phyloP scores from a whole-genome alignment of 2,888 invertebrate species.

The Hypomecis atomaria region DNA sequence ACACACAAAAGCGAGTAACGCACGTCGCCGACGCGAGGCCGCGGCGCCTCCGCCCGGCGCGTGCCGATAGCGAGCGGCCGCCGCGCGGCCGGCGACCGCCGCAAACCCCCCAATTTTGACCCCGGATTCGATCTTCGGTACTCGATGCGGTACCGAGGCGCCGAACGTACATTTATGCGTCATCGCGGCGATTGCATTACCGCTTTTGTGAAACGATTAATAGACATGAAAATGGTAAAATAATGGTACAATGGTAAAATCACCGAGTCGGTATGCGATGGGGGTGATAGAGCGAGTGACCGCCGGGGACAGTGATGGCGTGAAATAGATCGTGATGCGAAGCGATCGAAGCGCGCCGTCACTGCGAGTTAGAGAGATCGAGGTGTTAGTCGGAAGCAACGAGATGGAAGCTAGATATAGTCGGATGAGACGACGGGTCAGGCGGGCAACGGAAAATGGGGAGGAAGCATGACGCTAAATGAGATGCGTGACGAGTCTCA shows the following conservation, averaged over 20 bases:
- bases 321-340: conserved; percentile 70
- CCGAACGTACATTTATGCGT: conserved; percentile 58
- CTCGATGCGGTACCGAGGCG: conserved; percentile 44
- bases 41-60: conserved; percentile 49
- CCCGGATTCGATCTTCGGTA: conserved; percentile 53
- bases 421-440: conserved; percentile 75
- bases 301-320: conserved; percentile 64
- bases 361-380: conserved; percentile 67
- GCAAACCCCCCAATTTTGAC: conserved; percentile 34
- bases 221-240: conserved; percentile 72
- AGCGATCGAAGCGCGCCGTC: conserved; percentile 73
- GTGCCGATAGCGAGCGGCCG: conserved; percentile 57
- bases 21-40: conserved; percentile 77
- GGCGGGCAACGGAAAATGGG: conserved; percentile 81
- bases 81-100: conserved; percentile 40
- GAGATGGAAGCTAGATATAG: conserved; percentile 74
- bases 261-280: conserved; percentile 67
- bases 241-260: conserved; percentile 69
- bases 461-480: conserved; percentile 81
- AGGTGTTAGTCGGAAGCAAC: conserved; percentile 81
- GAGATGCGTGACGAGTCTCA: conserved; percentile 67
- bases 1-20: conserved; percentile 85
- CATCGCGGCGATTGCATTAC: conserved; percentile 83
- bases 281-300: conserved; percentile 58
- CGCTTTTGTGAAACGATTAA: conserved; percentile 84